Conservation (phyloP, 1,140 invertebrate genomes). For the Drosophila sproati region DNA sequence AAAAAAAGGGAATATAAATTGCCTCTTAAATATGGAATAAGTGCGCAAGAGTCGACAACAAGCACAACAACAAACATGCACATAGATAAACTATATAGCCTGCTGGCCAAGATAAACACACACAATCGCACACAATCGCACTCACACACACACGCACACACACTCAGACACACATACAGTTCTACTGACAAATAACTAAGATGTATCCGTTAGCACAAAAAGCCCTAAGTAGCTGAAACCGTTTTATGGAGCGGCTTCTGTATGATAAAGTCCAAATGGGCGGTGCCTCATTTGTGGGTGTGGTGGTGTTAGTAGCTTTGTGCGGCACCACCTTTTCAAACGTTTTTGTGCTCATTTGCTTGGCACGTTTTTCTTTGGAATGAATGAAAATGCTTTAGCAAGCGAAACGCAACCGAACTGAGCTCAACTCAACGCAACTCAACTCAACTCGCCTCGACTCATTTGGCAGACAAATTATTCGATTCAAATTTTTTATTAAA, state of each 20-base stretch:
- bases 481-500: slow-evolving; percentile 54
- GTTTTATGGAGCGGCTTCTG: slow-evolving; percentile 43
- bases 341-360: slow-evolving; percentile 46
- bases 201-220: slow-evolving; percentile 46
- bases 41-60: slow-evolving; percentile 72
- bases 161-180: slow-evolving; percentile 22
- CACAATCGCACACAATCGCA: slow-evolving; percentile 15
- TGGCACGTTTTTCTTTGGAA: slow-evolving; percentile 23
- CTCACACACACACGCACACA: slow-evolving; percentile 17
- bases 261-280: slow-evolving; percentile 72
- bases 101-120: slow-evolving; percentile 74
- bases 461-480: slow-evolving; percentile 33
- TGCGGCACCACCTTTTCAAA: slow-evolving; percentile 31
- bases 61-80: slow-evolving; percentile 70
- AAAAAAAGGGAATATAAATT: slow-evolving; percentile 85
- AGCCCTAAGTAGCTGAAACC: slow-evolving; percentile 25
- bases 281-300: slow-evolving; percentile 15
- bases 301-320: background rate
- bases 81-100: slow-evolving; percentile 80
- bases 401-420: background rate
- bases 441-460: slow-evolving; percentile 4
- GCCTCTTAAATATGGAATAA: slow-evolving; percentile 84
- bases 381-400: slow-evolving; percentile 14
- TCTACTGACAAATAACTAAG: slow-evolving; percentile 51
- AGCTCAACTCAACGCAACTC: background rate